Evolutionary conservation across 2,113 vertebrate genomes (phyloP), one percentile per base, ranked within the genome.

Genomic region (Tringa solitaria): DNA sequence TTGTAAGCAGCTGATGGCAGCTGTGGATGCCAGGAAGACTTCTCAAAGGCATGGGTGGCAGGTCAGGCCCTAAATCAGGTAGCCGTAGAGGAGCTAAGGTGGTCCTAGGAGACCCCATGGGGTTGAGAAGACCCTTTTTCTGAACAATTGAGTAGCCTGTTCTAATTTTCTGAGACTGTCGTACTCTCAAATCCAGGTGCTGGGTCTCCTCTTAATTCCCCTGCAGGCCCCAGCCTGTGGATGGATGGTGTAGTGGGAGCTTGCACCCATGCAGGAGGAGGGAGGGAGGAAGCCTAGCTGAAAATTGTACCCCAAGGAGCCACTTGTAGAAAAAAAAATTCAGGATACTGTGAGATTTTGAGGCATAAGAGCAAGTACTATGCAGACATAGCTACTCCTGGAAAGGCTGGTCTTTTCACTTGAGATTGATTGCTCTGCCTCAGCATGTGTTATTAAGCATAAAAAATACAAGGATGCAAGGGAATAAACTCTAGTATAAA

Each of bases 381-480:
- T n/a, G 32, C 28, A 80, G 72, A 22, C 46, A 30, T 5, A 60
- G 45, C 45, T 87, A 3, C 57, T 78, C n/a, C 24, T 78, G 72
- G 84, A 48, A 76, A 67, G 32, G 59, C 61, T 79, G 76, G 17
- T n/a, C 67, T 81, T 83, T 85, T 69, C 54, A 43, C 59, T 75
- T 21, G 26, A 85, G 94, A 93, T 91, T 41, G 84, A 97, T 95
- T 43, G 33, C 60, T 83, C 45, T 95, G 72, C 84, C 67, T 93
- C 81, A 89, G 61, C 45, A 6, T 61, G 69, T 84, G 86, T 90
- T 96, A 93, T 85, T 94, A 92, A 85, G 84, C 85, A 92, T 80
- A 82, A 95, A 96, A 95, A 94, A 84, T 54, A 87, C 69, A 81
- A 56, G 68, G 78, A 92, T 85, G 64, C 61, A 74, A 74, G 70